Base-by-base conservation (phyloP, 2,888 invertebrate species). In the Quadroppia sp. region DNA sequence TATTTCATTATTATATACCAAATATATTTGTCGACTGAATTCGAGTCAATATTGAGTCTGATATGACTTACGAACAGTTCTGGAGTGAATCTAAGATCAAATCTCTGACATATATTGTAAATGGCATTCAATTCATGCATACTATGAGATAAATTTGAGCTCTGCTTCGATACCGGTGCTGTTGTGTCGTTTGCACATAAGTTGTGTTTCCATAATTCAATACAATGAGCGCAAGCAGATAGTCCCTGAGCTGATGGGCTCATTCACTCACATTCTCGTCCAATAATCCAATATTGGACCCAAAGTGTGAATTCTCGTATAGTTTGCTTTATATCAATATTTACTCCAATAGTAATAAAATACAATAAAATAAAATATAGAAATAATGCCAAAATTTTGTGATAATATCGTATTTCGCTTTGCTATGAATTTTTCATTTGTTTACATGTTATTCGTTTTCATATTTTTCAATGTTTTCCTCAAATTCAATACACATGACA, bases 221-320 rank as follows among this genome's bases (percentile, higher is more conserved):
- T 64, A 36, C 36, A 64, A 36, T 64, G 64, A 17, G n/a, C 17
- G 64, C 64, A 32, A 64, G 4, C 40, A 32, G 36, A 64, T 64
- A 64, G 40, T 64, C 64, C 64, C 64, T 36, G 32, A 64, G 64
- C 64, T 64, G 64, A 64, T 36, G 64, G 64, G 64, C 64, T 64
- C 64, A 45, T 36, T 17, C 61, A 61, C 32, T 61, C 56, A 28
- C 15, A 36, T 17, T 13, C 15, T 45, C 45, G 45, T 15, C 59
- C 59, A 59, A 64, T 64, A 64, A 64, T 64, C 64, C 64, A 64
- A 64, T 64, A 64, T 64, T 36, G 7, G 36, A 17, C 36, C 64
- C 64, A 64, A 64, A 64, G 64, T 36, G 36, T 64, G 64, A 64
- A 64, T 36, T 36, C 17, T 36, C n/a, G 32, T 20, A 15, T 32